Conservation (phyloP, 2,888 invertebrate genomes). For the Plebejus anna region DNA sequence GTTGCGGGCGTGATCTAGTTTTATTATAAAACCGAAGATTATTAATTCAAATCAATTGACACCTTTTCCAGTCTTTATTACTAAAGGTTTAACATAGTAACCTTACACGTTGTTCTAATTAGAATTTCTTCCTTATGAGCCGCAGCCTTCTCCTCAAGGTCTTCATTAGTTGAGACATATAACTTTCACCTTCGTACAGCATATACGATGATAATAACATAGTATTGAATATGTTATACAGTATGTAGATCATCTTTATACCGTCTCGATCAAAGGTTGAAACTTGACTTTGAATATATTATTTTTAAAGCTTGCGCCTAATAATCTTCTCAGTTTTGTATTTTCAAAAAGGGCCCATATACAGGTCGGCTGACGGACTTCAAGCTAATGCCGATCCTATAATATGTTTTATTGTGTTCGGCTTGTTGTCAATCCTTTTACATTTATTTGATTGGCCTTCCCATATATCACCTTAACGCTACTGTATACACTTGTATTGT, state of each 20-base stretch:
- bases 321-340: too few relatives aligned
- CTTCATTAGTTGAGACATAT: background rate
- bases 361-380: too few relatives aligned
- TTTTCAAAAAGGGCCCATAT: too few relatives aligned
- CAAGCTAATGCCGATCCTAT: too few relatives aligned
- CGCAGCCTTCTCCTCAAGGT: conserved; percentile 9
- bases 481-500: background rate
- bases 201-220: background rate
- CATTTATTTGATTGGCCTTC: too few relatives aligned
- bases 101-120: conserved; percentile 8
- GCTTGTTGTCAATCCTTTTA: too few relatives aligned
- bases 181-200: background rate
- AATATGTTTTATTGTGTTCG: too few relatives aligned
- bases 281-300: too few relatives aligned
- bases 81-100: background rate
- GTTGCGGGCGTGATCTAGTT: too few relatives aligned
- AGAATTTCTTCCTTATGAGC: conserved; percentile 12
- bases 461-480: background rate
- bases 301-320: background rate
- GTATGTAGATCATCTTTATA: background rate
- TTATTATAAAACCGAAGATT: too few relatives aligned
- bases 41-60: background rate
- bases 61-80: background rate
- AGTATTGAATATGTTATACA: background rate
- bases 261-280: too few relatives aligned